Evolutionary conservation across 2,113 vertebrate species (phyloP), one percentile per base, ranked within the genome.

Genomic region (Turnix velox): DNA sequence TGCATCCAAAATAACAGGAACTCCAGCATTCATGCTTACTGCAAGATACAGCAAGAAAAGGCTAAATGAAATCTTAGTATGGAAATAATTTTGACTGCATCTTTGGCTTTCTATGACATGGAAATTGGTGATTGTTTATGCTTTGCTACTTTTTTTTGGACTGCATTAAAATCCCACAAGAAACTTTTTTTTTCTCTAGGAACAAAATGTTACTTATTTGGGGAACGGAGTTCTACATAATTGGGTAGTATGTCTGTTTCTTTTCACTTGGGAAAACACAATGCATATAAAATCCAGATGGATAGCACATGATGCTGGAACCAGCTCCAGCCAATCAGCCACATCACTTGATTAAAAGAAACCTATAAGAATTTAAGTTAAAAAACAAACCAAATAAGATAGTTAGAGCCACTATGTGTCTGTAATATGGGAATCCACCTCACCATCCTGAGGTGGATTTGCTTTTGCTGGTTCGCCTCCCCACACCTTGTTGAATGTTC

Each of bases 121-220:
- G 83, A 87, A 93, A 95, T 51, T 79, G 49, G 33, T 49, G 65
- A 62, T 77, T 93, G 87, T 88, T 96, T 94, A 73, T 46, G 18
- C 68, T 90, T 87, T 88, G 28, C 69, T 90, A 52, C 48, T 72
- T 90, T 92, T 91, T 95, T 88, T 91, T 62, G 25, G 31, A 86
- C 57, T 88, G 58, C 54, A 45, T 91, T 84, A 84, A 96, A 93
- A 82, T 90, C 69, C 71, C 66, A 87, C 79, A 90, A 94, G 85
- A 96, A 95, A 78, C 33, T 72, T 75, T 27, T 94, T 94, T 83
- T 93, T 92, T 84, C 68, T 93, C 84, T 90, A 78, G 78, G 90
- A 94, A 92, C 90, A 92, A 94, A 80, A 89, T 94, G 75, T 96
- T 92, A 72, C 86, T 90, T 92, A 90, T 91, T 90, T 28, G 39